Percentiles rank a stretch among this genome's conserved stretches.
These are phyloP conservation scores for Enhydra lutris DNA, from an alignment of 2,113 vertebrate species.

Conservation along the genomic window DNA sequence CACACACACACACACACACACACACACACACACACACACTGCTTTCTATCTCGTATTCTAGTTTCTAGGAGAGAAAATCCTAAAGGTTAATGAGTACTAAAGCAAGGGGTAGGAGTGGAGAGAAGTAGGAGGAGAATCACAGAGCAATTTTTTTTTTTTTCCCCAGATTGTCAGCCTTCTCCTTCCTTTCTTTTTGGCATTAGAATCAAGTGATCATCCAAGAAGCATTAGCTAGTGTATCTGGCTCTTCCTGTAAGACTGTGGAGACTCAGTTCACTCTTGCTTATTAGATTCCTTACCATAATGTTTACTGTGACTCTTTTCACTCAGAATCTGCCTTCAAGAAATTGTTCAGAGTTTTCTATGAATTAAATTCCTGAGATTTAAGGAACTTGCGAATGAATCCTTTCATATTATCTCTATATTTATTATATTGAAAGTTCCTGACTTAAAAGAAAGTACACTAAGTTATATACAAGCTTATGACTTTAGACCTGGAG, in stretches of 20 bases:
- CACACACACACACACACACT: neutral
- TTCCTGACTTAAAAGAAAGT: neutral
- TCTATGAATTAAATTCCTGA: constrained; percentile 3
- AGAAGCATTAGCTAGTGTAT: neutral
- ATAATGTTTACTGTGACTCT: neutral
- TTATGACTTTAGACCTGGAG: neutral
- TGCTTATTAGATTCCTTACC: neutral
- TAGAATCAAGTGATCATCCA: neutral
- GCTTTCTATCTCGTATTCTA: neutral
- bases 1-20: too few relatives aligned
- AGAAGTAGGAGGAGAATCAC: neutral
- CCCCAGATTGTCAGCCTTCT: neutral
- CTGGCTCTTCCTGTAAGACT: neutral
- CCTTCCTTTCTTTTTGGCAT: neutral
- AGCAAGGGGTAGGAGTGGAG: neutral
- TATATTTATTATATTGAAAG: neutral
- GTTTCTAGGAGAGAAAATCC: neutral
- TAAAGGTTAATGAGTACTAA: neutral
- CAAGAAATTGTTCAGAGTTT: neutral
- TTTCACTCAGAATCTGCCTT: neutral
- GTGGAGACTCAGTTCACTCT: neutral
- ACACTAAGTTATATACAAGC: neutral
- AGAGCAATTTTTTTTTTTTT: neutral
- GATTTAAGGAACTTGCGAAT: neutral
- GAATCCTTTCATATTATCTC: neutral